Evolutionary conservation across 2,888 invertebrate species (phyloP).

Genomic region (Catocala fraxini): DNA sequence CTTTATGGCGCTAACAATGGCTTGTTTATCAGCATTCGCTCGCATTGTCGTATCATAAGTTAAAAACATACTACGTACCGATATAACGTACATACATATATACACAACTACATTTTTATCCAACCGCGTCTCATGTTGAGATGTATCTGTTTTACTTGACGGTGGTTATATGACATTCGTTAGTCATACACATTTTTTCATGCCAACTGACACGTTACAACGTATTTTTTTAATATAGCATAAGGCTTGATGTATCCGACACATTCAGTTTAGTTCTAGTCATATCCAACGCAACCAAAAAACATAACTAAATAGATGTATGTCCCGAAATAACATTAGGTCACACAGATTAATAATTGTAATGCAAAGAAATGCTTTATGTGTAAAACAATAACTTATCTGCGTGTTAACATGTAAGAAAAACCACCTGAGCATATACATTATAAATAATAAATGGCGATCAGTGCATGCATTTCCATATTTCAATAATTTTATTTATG

Average conservation of each 20-base stretch:
- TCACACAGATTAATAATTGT: conserved; percentile 45
- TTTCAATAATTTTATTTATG: too few relatives aligned
- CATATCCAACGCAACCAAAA: conserved; percentile 41
- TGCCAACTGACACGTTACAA: background rate
- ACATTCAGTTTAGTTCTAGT: conserved; percentile 48
- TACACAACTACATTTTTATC: conserved; percentile 4
- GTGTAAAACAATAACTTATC: conserved; percentile 44
- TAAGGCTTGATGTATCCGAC: conserved; percentile 41
- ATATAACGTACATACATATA: conserved; percentile 27
- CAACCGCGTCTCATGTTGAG: conserved; percentile 24
- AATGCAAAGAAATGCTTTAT: conserved; percentile 61
- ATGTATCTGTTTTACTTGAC: background rate
- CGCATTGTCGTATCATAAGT: conserved; percentile 63
- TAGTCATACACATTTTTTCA: conserved; percentile 30
- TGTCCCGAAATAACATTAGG: conserved; percentile 34
- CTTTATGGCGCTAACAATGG: conserved; percentile 61
- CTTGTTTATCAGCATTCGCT: conserved; percentile 67
- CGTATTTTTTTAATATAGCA: conserved; percentile 13
- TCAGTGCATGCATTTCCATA: too few relatives aligned
- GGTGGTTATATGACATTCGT: conserved; percentile 26
- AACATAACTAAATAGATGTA: conserved; percentile 34
- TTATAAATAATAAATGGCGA: too few relatives aligned
- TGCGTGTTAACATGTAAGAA: conserved; percentile 37
- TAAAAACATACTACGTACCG: conserved; percentile 1
- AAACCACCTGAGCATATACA: too few relatives aligned